Base-by-base conservation (phyloP, 2,797 vertebrate genomes). In the Tragelaphus eurycerus region DNA sequence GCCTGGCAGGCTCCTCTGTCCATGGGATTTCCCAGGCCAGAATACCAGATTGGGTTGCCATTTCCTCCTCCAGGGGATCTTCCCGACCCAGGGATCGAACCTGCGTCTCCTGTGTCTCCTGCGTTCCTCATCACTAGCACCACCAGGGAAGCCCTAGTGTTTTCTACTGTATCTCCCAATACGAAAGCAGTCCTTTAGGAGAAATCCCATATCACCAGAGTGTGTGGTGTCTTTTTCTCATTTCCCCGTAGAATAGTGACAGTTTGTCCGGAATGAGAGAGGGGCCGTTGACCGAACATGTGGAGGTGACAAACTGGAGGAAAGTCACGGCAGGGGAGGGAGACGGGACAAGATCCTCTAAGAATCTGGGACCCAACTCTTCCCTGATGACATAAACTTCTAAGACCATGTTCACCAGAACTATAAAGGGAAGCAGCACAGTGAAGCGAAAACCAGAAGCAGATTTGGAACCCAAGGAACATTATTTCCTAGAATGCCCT, bases 141-240 rank as follows among this genome's bases (percentile, higher is more conserved):
- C 67, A 23, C 67, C 34, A 71, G 67, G 67, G 34, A 38, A 23
- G 67, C 34, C 57, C 67, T 38, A 12, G 11, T 38, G 67, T 71
- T 71, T 13, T 38, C 67, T 48, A 0, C 48, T 62, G 54, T 43
- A 19, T 81, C 81, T 71, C 29, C n/a, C 17, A n/a, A 17, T 59
- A 34, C 12, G 29, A 74, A 64, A 79, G 50, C 52, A 59, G 16
- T 17, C 23, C 34, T 55, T 60, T 25, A 46, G 4, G 25, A 88
- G 55, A 43, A 92, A 48, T 16, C 78, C 78, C 16, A 0, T 25
- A 12, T 6, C 11, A 38, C 38, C 27, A 6, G 43, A 17, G 27
- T 29, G 7, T 1, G 12, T 38, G 17, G 17, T 0, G 0, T 34
- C n/a, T 15, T 74, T 83, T 55, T 7, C 92, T 62, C 0, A 0